Evolutionary conservation across 2,888 invertebrate species (phyloP).

Genomic region (Chalcosyrphus nemorum): DNA sequence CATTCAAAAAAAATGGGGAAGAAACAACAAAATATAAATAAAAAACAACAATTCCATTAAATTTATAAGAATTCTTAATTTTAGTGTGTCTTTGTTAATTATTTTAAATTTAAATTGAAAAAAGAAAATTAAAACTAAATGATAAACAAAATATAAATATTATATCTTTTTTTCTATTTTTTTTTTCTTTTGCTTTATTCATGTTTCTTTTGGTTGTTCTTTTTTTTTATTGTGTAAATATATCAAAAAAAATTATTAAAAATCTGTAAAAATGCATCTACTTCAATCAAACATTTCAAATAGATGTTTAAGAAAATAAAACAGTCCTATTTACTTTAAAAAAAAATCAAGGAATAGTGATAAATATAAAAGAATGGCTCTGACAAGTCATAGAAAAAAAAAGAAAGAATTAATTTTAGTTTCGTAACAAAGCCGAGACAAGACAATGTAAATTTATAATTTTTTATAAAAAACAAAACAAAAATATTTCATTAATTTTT

Average conservation of each 20-base stretch:
- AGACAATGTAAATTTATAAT: conserved; percentile 10
- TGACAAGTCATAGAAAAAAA: not conserved
- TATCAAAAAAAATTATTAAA: conserved; percentile 2
- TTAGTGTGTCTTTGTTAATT: conserved; percentile 59
- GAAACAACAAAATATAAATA: conserved; percentile 45
- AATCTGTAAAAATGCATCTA: conserved; percentile 22
- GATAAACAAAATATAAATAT: not conserved
- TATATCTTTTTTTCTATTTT: no score
- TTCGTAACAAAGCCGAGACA: not conserved
- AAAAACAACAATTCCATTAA: conserved; percentile 69
- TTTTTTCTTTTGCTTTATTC: not conserved
- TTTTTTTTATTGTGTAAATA: conserved; percentile 48
- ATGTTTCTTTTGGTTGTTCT: conserved; percentile 29
- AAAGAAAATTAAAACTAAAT: conserved; percentile 31
- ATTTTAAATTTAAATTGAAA: conserved; percentile 9
- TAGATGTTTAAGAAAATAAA: conserved; percentile 6
- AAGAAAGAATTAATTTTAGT: not conserved
- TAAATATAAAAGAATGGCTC: not conserved
- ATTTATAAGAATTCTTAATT: conserved; percentile 63
- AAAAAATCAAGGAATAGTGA: not conserved
- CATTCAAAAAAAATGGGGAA: conserved; percentile 39
- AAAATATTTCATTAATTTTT: conserved; percentile 9
- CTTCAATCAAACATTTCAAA: conserved; percentile 60
- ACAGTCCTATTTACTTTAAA: not conserved
- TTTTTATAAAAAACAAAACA: not conserved